A percentile compares a stretch with the other conserved stretches of the same genome.
phyloP scores from a whole-genome alignment of 37 sponge, comb jelly and placozoan genomes.

The Crambe crambe region DNA sequence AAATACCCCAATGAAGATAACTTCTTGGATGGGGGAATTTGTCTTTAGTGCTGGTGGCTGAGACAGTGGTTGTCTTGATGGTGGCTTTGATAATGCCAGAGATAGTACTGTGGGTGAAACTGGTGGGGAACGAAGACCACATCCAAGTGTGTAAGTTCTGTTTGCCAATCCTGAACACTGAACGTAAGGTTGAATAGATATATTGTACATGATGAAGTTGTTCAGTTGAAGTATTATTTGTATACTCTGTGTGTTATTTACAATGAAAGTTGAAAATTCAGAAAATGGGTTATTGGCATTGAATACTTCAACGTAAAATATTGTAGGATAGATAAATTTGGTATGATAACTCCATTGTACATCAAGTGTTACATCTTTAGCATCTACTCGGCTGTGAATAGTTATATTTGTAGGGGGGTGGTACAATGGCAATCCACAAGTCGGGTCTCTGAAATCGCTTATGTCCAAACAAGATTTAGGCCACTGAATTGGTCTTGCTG shows the following conservation, averaged over 20 bases:
- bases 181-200: neutral
- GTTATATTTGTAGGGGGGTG: neutral
- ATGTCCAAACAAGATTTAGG: slow-evolving; percentile 4
- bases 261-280: neutral
- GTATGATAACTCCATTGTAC: neutral
- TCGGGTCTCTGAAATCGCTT: neutral
- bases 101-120: neutral
- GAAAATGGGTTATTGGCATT: neutral
- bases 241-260: neutral
- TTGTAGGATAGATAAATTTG: neutral
- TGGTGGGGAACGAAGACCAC: neutral
- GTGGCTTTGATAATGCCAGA: no score
- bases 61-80: no score
- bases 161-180: slow-evolving; percentile 1
- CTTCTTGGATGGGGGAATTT: no score
- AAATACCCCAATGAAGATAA: no score
- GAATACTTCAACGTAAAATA: neutral
- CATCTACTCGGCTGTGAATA: neutral
- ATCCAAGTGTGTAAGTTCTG: neutral
- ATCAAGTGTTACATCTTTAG: neutral
- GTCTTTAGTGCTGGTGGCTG: no score
- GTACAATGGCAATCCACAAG: neutral
- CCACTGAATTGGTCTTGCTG: neutral
- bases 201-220: neutral
- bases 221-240: neutral